Conservation (phyloP, 2,888 invertebrate genomes). For the Xiphydria camelus region DNA sequence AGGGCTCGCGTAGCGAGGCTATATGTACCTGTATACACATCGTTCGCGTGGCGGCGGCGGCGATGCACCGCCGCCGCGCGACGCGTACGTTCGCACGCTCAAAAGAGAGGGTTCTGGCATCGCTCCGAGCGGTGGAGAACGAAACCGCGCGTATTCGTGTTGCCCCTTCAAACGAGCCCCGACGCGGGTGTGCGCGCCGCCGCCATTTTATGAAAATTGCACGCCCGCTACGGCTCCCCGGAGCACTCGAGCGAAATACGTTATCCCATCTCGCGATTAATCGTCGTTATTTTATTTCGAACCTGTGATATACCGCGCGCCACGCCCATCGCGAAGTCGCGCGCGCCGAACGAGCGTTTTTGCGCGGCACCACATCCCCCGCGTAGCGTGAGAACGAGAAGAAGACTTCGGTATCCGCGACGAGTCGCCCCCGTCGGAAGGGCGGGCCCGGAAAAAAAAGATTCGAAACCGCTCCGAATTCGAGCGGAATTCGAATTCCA, state of each 20-base stretch:
- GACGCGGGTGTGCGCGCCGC: conserved; percentile 19
- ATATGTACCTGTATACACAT: too few species aligned
- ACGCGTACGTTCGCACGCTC: conserved; percentile 7
- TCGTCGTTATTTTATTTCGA: conserved; percentile 44
- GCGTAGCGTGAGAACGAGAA: too few species aligned
- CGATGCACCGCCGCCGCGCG: not conserved
- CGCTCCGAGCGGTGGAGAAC: conserved; percentile 23
- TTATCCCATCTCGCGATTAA: conserved; percentile 43
- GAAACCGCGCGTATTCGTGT: conserved; percentile 23
- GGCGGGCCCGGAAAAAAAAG: too few species aligned
- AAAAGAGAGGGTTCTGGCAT: conserved; percentile 27
- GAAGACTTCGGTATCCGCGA: too few species aligned
- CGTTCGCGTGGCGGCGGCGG: too few species aligned
- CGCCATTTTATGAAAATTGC: conserved; percentile 52
- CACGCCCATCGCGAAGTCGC: too few species aligned
- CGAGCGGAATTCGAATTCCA: too few species aligned
- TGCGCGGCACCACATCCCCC: too few species aligned
- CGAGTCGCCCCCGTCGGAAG: too few species aligned
- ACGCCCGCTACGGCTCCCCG: conserved; percentile 36
- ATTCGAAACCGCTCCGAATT: too few species aligned
- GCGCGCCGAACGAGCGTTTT: too few species aligned
- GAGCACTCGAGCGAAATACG: conserved; percentile 37
- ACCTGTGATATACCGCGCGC: conserved; percentile 19
- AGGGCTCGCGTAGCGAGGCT: too few species aligned
- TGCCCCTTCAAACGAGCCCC: conserved; percentile 38